These are phyloP conservation scores for Diprion similis DNA, from an alignment of 1,140 invertebrate species.

Conservation along the genomic window DNA sequence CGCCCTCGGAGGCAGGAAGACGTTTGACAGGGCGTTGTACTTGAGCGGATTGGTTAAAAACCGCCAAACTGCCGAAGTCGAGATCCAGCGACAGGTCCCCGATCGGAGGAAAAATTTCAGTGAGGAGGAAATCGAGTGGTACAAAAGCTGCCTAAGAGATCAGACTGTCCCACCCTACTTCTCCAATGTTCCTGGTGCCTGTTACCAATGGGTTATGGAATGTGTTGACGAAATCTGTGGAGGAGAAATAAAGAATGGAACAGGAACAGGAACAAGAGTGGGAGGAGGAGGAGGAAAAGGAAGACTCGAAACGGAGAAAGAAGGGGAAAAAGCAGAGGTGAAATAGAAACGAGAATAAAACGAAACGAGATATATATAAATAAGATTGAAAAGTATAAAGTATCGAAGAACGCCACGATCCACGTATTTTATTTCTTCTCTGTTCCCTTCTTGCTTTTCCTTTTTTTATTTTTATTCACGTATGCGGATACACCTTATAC, in stretches of 20 bases:
- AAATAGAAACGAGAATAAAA: background rate
- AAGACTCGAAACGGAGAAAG: no score
- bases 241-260: background rate
- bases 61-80: background rate
- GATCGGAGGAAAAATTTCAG: background rate
- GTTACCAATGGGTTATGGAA: slow-evolving; percentile 31
- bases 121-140: slow-evolving; percentile 34
- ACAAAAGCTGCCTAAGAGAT: slow-evolving; percentile 37
- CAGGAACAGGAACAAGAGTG: no score
- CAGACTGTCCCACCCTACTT: slow-evolving; percentile 37
- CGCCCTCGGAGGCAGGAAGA: slow-evolving; percentile 32
- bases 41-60: slow-evolving; percentile 28
- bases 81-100: background rate
- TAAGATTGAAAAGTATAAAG: background rate
- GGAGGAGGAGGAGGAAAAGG: no score
- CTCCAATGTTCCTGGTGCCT: slow-evolving; percentile 27
- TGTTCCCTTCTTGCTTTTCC: no score
- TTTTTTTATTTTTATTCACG: background rate
- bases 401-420: background rate
- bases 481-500: no score
- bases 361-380: background rate
- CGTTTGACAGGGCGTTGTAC: slow-evolving; percentile 37
- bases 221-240: slow-evolving; percentile 18
- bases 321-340: background rate
- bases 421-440: background rate